These are phyloP conservation scores for Papilio protenor DNA, from an alignment of 2,888 invertebrate genomes.

Conservation along the genomic window DNA sequence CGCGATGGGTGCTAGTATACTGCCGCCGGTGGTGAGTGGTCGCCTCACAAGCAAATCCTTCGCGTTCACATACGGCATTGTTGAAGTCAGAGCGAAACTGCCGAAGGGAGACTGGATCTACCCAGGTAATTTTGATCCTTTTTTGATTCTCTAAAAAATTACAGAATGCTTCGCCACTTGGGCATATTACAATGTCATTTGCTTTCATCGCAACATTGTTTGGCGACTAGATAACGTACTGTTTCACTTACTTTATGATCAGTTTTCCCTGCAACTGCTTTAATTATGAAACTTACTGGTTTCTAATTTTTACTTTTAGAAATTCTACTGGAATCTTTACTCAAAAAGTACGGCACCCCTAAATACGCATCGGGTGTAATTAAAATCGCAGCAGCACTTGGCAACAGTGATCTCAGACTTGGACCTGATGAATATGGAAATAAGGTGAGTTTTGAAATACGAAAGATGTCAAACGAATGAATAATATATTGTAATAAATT, in stretches of 20 bases:
- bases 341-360: conserved; percentile 84
- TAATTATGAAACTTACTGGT: not conserved
- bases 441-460: conserved; percentile 54
- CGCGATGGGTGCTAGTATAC: conserved; percentile 65
- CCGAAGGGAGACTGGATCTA: conserved; percentile 90
- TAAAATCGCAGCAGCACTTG: conserved; percentile 87
- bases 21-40: conserved; percentile 88
- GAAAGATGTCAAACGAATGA: not conserved
- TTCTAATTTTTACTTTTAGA: conserved; percentile 54
- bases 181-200: not conserved
- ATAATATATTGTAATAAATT: not conserved
- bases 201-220: not conserved
- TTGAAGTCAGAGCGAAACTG: conserved; percentile 88
- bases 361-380: conserved; percentile 88
- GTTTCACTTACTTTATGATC: not conserved
- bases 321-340: conserved; percentile 85
- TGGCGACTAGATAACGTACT: not conserved
- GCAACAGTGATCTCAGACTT: conserved; percentile 79
- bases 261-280: not conserved
- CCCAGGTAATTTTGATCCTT: conserved; percentile 57
- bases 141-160: not conserved
- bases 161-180: not conserved
- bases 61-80: conserved; percentile 87
- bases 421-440: conserved; percentile 65
- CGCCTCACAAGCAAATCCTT: conserved; percentile 86